Evolutionary conservation across 1,140 invertebrate genomes (phyloP).

Genomic region (Tachypleus tridentatus): DNA sequence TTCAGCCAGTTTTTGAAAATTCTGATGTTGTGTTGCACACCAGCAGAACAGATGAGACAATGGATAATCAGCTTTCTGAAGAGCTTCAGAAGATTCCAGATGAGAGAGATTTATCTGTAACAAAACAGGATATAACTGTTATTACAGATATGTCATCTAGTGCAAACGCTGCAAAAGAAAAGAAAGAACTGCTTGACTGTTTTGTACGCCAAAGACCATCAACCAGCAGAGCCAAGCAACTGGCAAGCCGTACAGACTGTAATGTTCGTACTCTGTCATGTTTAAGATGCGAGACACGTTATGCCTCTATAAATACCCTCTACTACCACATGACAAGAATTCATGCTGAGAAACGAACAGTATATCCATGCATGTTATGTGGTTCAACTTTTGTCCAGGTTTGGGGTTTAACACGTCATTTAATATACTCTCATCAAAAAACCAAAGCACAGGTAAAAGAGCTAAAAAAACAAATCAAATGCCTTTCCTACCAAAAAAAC

Average conservation of each 20-base stretch:
- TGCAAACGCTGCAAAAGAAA: neutral
- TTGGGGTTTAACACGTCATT: slow-evolving; percentile 30
- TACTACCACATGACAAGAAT: slow-evolving; percentile 30
- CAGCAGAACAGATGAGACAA: no score
- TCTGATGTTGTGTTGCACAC: no score
- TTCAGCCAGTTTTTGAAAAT: no score
- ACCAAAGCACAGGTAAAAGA: slow-evolving; percentile 28
- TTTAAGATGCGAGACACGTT: slow-evolving; percentile 27
- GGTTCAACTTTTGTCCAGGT: slow-evolving; percentile 30
- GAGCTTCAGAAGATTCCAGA: no score
- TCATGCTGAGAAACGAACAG: slow-evolving; percentile 28
- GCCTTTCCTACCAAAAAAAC: slow-evolving; percentile 10
- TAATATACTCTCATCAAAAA: slow-evolving; percentile 31
- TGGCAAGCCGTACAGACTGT: slow-evolving; percentile 12
- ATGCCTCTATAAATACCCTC: slow-evolving; percentile 28
- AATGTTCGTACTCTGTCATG: slow-evolving; percentile 21
- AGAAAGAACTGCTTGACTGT: neutral
- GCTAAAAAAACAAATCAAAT: slow-evolving; percentile 27
- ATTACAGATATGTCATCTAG: neutral
- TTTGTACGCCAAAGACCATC: neutral
- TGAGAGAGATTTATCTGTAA: no score
- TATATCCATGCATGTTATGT: slow-evolving; percentile 34
- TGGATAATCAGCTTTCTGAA: no score
- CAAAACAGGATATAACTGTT: neutral
- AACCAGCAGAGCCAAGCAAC: slow-evolving; percentile 1